Base-by-base conservation (phyloP, 2,888 invertebrate species). In the Meta bourneti region DNA sequence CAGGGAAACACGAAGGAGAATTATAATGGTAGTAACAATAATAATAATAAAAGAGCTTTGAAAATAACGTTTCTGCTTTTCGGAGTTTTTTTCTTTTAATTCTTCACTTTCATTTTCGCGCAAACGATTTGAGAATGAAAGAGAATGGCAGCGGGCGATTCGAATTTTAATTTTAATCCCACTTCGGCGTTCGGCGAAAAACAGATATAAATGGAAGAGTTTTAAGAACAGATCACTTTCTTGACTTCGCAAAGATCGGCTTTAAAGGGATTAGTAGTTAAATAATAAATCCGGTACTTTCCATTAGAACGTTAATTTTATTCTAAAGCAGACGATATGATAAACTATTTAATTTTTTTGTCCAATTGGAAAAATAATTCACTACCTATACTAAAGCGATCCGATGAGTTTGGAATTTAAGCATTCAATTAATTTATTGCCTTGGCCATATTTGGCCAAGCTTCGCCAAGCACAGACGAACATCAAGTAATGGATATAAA, bases 141-240 rank as follows among this genome's bases (percentile, higher is more conserved):
- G 20, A 74, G 74, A 74, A 74, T 20, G n/a, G 34, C 19, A 74
- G 11, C 74, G 49, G 51, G 51, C 77, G 52, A 51, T 72, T 13
- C 19, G 82, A 82, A 71, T 82, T 70, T 70, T 51, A 16, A 16
- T 11, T 74, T 49, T 61, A n/a, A 20, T 79, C 51, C 71, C 49
- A 51, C 74, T 85, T 69, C 34, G 77, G 77, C 69, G 77, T 9
- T 61, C 16, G 16, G 16, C 61, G 61, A 61, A 61, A 11, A 16
- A 9, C 13, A 61, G 61, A 16, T 8, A 61, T 61, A 61, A 61
- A 61, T 61, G 61, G 61, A 61, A 61, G 61, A 61, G 61, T 61
- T 61, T 61, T 5, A 61, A 61, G 16, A 61, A 61, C 13, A 61
- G 61, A 61, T 61, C 0, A 16, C 61, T 61, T 61, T 61, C 13